These are phyloP conservation scores for Siniperca knerii DNA, from an alignment of 2,113 vertebrate genomes.

Conservation along the genomic window DNA sequence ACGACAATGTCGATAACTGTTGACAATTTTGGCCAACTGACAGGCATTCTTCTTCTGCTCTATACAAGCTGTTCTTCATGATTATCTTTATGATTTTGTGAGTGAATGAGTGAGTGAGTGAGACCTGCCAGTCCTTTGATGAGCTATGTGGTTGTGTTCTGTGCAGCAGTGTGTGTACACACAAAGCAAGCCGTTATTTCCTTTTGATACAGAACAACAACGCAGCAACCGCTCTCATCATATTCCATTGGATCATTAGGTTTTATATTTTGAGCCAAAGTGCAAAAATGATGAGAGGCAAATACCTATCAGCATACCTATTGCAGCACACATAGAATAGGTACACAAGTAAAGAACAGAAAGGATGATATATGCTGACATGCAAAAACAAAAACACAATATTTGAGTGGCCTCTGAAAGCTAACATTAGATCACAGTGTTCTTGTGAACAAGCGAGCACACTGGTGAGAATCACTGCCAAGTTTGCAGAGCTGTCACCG, in stretches of 20 bases:
- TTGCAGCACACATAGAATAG: neutral
- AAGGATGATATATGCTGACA: neutral
- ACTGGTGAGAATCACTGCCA: conserved; percentile 29
- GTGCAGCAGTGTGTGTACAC: neutral
- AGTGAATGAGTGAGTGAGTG: neutral
- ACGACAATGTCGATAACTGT: neutral
- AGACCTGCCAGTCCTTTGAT: conserved; percentile 5
- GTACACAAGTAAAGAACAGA: neutral
- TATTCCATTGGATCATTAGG: conserved; percentile 18
- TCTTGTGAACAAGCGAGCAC: conserved; percentile 19
- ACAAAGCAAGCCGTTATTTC: conserved; percentile 37
- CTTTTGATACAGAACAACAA: conserved; percentile 23
- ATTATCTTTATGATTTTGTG: neutral
- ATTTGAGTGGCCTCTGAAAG: conserved; percentile 12
- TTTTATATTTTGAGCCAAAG: conserved; percentile 59
- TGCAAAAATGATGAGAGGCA: neutral
- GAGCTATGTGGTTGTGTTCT: neutral
- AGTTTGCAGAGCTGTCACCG: conserved; percentile 55
- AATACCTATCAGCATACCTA: neutral
- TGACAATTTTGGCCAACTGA: neutral
- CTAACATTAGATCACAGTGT: conserved; percentile 11
- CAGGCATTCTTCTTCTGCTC: neutral
- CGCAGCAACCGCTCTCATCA: conserved; percentile 44
- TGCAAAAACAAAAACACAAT: neutral
- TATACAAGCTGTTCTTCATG: neutral